These are phyloP conservation scores for Tridacna gigas DNA, from an alignment of 2,888 invertebrate species.

Conservation along the genomic window DNA sequence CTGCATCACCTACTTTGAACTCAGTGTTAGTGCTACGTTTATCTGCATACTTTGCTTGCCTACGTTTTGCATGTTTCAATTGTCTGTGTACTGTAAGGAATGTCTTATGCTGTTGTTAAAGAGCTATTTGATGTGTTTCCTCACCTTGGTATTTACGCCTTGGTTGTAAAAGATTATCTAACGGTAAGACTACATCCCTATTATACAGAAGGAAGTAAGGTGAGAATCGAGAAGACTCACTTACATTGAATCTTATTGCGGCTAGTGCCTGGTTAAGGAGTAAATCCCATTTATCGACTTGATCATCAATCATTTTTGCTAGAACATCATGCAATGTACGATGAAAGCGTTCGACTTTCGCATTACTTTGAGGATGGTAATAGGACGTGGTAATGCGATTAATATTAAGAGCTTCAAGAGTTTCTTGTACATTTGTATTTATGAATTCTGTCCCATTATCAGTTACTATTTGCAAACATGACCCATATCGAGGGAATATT, in stretches of 20 bases:
- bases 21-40: constrained; percentile 36
- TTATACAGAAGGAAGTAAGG: constrained; percentile 56
- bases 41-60: constrained; percentile 56
- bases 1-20: constrained; percentile 30
- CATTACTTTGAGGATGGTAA: constrained; percentile 32
- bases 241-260: constrained; percentile 50
- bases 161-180: constrained; percentile 26
- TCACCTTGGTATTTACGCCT: constrained; percentile 22
- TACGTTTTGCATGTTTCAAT: constrained; percentile 43
- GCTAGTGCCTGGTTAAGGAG: constrained; percentile 56
- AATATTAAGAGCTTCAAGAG: constrained; percentile 31
- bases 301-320: constrained; percentile 35
- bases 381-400: constrained; percentile 29
- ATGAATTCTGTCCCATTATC: constrained; percentile 21
- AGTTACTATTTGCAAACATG: neutral
- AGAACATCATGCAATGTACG: constrained; percentile 37
- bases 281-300: constrained; percentile 47
- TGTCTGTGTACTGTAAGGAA: constrained; percentile 44
- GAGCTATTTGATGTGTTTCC: neutral
- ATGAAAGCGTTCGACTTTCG: constrained; percentile 35
- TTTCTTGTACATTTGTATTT: constrained; percentile 28
- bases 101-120: constrained; percentile 55
- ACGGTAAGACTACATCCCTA: constrained; percentile 50
- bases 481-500: constrained; percentile 47
- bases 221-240: constrained; percentile 44